Conservation (phyloP, 2,888 invertebrate genomes). For the Cacoxenus indagator region DNA sequence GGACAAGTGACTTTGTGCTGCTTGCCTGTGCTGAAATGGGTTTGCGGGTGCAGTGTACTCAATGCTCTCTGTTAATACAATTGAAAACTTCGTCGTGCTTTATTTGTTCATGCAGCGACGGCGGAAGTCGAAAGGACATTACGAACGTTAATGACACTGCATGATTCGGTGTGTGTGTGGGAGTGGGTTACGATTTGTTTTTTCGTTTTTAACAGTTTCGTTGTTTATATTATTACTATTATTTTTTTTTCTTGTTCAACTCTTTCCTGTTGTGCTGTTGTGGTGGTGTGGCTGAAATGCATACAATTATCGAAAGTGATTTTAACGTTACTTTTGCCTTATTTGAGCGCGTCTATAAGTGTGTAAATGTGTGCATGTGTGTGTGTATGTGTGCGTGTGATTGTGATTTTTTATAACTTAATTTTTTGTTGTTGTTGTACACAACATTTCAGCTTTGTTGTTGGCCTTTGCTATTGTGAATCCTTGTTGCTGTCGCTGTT, state of each 20-base stretch:
- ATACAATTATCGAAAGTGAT: conserved; percentile 48
- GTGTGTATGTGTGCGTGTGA: no score
- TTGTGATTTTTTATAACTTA: background rate
- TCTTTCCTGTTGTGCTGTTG: conserved; percentile 21
- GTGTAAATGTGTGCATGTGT: background rate
- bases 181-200: conserved; percentile 1
- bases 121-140: conserved; percentile 26
- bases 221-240: conserved; percentile 37
- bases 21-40: no score
- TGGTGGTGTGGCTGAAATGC: conserved; percentile 15
- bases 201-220: conserved; percentile 17
- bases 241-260: conserved; percentile 23
- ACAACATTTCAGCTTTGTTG: no score
- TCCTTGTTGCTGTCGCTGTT: background rate
- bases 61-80: conserved; percentile 18
- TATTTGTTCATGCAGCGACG: conserved; percentile 8
- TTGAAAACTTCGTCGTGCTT: conserved; percentile 4
- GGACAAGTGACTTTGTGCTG: no score
- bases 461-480: no score
- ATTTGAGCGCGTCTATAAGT: no score
- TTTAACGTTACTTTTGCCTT: conserved; percentile 39
- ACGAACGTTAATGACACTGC: background rate
- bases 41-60: no score
- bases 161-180: background rate
- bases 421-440: background rate